Percentiles rank a stretch among this genome's conserved stretches.
Evolutionary conservation across 2,797 vertebrate genomes (phyloP).

Genomic region (Mallotus villosus): DNA sequence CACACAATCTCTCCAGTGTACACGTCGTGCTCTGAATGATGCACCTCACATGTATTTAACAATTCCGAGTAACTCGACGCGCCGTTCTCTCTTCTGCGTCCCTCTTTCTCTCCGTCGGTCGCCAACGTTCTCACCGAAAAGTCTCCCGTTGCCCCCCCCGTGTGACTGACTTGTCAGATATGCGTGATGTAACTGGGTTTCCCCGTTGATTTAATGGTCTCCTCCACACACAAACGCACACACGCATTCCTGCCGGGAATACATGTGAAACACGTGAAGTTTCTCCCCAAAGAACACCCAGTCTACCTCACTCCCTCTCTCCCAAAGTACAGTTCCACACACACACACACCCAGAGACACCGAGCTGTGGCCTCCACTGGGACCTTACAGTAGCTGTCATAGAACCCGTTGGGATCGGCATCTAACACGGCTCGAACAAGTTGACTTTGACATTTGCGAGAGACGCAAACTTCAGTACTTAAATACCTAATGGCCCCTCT

Average conservation of each 20-base stretch:
- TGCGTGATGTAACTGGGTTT: too few species aligned
- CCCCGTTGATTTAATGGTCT: too few species aligned
- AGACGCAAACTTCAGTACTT: conserved; percentile 34
- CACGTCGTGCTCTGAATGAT: too few species aligned
- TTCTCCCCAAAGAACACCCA: too few species aligned
- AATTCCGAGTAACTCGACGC: too few species aligned
- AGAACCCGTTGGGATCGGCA: conserved; percentile 31
- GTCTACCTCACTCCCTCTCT: neutral
- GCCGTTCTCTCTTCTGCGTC: neutral
- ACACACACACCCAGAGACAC: neutral
- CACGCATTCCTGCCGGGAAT: too few species aligned
- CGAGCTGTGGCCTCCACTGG: neutral
- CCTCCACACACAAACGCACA: neutral
- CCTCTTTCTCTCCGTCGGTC: neutral
- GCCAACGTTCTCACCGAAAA: too few species aligned
- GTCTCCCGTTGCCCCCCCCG: neutral
- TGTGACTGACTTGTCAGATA: too few species aligned
- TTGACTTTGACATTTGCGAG: conserved; percentile 50
- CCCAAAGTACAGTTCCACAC: neutral
- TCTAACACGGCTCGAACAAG: conserved; percentile 39
- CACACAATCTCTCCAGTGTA: too few species aligned
- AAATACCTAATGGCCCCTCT: conserved; percentile 40
- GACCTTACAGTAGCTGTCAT: neutral
- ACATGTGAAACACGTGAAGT: too few species aligned
- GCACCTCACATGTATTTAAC: too few species aligned